A percentile compares a stretch with the other conserved stretches of the same genome.
Conservation (phyloP, 2,113 vertebrate genomes). For the Phocoena phocoena region DNA sequence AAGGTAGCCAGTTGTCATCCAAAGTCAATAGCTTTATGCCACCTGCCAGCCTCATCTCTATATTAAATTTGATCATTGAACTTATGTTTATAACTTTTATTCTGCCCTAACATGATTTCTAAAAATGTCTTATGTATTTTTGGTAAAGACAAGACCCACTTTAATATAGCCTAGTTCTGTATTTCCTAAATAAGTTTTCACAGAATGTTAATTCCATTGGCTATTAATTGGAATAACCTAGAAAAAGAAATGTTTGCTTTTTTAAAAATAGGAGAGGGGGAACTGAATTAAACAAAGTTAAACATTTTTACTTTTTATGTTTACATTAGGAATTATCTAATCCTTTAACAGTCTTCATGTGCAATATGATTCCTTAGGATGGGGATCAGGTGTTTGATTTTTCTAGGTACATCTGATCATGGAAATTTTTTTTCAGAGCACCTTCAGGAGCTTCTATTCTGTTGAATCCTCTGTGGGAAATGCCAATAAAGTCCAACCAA, state of each 20-base stretch:
- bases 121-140: constrained; percentile 47
- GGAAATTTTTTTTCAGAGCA: neutral
- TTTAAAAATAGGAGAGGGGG: neutral
- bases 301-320: neutral
- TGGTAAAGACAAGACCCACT: neutral
- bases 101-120: constrained; percentile 29
- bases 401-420: neutral
- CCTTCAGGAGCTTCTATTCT: neutral
- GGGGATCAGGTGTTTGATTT: neutral
- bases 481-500: neutral
- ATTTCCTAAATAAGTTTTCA: constrained; percentile 43
- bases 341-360: neutral
- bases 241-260: constrained; percentile 11
- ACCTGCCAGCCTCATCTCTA: neutral
- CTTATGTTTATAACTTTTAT: neutral
- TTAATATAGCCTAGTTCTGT: neutral
- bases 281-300: constrained; percentile 30
- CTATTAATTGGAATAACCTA: constrained; percentile 15
- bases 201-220: constrained; percentile 43
- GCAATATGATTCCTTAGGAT: neutral
- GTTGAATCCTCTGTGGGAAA: neutral
- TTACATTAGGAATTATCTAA: neutral
- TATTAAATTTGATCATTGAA: neutral
- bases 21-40: neutral
- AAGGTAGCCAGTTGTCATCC: neutral